Evolutionary conservation across 2,113 vertebrate species (phyloP), one percentile per base, ranked within the genome.

Genomic region (Cyanoramphus novaezelandiae): DNA sequence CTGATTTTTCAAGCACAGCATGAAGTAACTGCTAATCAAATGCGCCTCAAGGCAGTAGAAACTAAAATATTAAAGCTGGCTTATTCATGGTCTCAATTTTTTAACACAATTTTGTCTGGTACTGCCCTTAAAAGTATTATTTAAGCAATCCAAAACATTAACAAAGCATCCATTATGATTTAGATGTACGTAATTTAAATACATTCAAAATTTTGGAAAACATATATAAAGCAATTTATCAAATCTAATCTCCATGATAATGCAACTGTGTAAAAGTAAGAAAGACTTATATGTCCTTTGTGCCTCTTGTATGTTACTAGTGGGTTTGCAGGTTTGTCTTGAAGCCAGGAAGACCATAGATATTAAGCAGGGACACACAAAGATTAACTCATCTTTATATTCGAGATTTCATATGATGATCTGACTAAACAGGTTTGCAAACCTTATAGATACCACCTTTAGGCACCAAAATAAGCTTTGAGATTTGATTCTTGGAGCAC

Each of bases 1-100:
- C 79, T 95, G 90, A 83, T 96, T 82, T 92, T 93, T 93, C 79
- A 94, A 82, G 35, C n/a, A 28, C 25, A 91, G 41, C 76, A 82
- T 83, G 80, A 90, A 92, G 41, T 17, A 77, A 83, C 47, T 91
- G 70, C 44, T 94, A 91, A 97, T 96, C 82, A 95, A 95, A 91
- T 69, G 37, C 93, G 70, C 75, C 88, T 86, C 52, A 82, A 92
- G 79, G 31, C 83, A 95, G 77, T 47, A 91, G 62, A 94, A 53
- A 71, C 37, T 75, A 63, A 82, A 93, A 93, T 92, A 96, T 81
- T 79, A 96, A 71, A 79, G 33, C 29, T 79, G 67, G 41, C 39
- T 93, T 96, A 90, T 86, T 89, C 87, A 86, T 17, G 18, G 37
- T 82, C 76, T 91, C 74, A 24, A 35, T 86, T 91, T 94, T 88